Evolutionary conservation across 2,888 invertebrate species (phyloP).

Genomic region (Lasioglossum zephyrum): DNA sequence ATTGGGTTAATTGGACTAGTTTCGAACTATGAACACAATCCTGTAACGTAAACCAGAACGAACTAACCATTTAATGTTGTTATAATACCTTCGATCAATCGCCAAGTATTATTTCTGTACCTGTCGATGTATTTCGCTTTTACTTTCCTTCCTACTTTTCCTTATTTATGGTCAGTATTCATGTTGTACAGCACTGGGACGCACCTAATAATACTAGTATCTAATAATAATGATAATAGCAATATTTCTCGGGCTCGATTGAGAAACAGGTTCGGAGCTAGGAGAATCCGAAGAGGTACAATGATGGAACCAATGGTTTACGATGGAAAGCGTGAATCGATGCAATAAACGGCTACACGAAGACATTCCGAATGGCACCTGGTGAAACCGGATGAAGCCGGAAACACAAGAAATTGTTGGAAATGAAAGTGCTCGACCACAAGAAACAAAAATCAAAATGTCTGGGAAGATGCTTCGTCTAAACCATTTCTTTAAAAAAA

Average conservation of each 20-base stretch:
- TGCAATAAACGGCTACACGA: background rate
- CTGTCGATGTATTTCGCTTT: background rate
- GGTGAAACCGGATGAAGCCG: background rate
- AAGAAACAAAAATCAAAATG: background rate
- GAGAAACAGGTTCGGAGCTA: background rate
- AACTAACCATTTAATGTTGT: background rate
- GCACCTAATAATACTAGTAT: background rate
- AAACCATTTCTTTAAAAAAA: too few species aligned
- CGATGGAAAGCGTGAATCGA: background rate
- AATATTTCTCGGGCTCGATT: background rate
- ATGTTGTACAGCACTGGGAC: background rate
- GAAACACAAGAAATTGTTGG: background rate
- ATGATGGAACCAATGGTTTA: conserved; percentile 4
- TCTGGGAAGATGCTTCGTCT: background rate
- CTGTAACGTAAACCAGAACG: background rate
- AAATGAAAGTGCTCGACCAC: background rate
- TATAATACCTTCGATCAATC: background rate
- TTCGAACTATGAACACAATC: background rate
- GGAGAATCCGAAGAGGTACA: background rate
- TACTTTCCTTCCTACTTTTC: background rate
- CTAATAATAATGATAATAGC: background rate
- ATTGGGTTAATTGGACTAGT: background rate
- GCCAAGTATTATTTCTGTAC: background rate
- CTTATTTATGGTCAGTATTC: background rate
- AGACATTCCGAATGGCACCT: background rate